phyloP scores from a whole-genome alignment of 2,888 invertebrate species.

The Trimorus sp. region DNA sequence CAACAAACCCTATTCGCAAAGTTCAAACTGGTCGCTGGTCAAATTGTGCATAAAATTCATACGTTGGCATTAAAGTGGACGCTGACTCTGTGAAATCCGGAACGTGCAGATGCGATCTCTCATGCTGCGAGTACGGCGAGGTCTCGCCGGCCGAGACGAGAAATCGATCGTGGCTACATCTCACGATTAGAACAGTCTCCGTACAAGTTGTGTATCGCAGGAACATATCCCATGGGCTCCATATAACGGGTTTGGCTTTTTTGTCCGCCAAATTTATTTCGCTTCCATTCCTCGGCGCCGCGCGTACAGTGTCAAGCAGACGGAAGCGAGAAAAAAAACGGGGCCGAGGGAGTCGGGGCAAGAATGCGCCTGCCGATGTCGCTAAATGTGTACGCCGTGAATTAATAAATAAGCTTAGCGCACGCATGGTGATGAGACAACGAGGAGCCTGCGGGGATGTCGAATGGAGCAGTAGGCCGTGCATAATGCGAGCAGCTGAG shows the following conservation, averaged over 20 bases:
- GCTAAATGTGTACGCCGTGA: conserved; percentile 72
- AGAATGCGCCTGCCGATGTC: conserved; percentile 41
- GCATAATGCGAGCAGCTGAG: conserved; percentile 79
- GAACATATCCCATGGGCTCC: conserved; percentile 46
- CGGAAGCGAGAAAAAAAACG: conserved; percentile 21
- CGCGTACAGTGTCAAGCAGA: conserved; percentile 16
- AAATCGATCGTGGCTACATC: conserved; percentile 67
- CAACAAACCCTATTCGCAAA: conserved; percentile 33
- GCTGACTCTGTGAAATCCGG: conserved; percentile 56
- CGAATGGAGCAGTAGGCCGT: conserved; percentile 76
- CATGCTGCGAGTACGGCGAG: conserved; percentile 53
- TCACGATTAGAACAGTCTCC: conserved; percentile 64
- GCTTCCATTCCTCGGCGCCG: conserved; percentile 3
- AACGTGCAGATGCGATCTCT: conserved; percentile 65
- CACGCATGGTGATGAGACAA: conserved; percentile 66
- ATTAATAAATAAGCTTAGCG: conserved; percentile 79
- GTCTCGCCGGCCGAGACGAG: conserved; percentile 55
- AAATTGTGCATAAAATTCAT: conserved; percentile 64
- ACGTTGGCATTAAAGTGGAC: conserved; percentile 49
- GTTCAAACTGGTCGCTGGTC: conserved; percentile 34
- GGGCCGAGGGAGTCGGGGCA: not conserved
- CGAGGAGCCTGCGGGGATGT: conserved; percentile 71
- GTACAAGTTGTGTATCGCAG: conserved; percentile 44
- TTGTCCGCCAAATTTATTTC: conserved; percentile 41
- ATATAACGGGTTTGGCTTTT: conserved; percentile 50